These are phyloP conservation scores for Diglossa brunneiventris DNA, from an alignment of 2,113 vertebrate species.

Conservation along the genomic window DNA sequence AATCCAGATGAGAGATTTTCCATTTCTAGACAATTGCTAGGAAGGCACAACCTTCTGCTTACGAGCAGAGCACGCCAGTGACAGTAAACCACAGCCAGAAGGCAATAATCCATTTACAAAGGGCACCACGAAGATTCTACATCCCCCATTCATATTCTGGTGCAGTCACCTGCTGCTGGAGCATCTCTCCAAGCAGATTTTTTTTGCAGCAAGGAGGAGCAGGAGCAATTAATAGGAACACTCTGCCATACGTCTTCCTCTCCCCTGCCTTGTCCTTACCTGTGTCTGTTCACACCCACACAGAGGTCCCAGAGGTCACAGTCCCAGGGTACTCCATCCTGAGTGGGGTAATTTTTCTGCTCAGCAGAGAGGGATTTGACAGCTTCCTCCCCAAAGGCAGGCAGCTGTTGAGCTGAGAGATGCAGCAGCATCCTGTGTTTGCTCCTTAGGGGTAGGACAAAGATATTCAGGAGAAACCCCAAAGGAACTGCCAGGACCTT, in stretches of 20 bases:
- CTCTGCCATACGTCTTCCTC: neutral
- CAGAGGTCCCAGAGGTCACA: neutral
- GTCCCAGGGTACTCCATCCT: neutral
- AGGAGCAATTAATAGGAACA: neutral
- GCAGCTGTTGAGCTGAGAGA: neutral
- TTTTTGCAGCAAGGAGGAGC: neutral
- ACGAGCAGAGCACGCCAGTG: neutral
- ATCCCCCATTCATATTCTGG: neutral
- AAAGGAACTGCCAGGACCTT: neutral
- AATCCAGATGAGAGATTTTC: neutral
- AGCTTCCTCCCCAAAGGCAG: neutral
- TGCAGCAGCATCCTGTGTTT: neutral
- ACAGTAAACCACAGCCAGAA: conserved; percentile 30
- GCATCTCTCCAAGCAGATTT: neutral
- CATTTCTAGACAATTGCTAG: conserved; percentile 28
- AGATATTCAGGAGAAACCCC: neutral
- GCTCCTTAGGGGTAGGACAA: neutral
- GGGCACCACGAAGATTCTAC: neutral
- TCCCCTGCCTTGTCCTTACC: neutral
- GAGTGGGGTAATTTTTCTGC: neutral
- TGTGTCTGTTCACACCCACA: neutral
- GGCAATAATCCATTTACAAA: conserved; percentile 30
- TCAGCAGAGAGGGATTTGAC: neutral
- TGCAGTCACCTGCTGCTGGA: neutral
- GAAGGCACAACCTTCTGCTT: conserved; percentile 23